phyloP scores from a whole-genome alignment of 2,888 invertebrate genomes.

The Tipula unca region DNA sequence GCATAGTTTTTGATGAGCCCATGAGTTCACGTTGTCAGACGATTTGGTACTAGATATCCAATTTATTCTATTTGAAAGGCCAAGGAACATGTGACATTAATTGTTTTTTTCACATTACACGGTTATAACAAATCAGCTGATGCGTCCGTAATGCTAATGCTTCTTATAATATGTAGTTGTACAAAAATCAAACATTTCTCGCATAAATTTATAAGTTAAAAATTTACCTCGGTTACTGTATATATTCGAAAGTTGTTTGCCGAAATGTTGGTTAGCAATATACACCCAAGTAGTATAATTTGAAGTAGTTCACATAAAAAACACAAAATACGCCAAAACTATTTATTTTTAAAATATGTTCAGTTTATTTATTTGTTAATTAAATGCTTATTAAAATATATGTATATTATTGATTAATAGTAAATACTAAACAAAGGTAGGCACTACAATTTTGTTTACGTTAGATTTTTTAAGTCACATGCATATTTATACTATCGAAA shows the following conservation, averaged over 20 bases:
- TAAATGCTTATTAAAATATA: not conserved
- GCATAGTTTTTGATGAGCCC: too few species aligned
- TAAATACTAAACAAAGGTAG: not conserved
- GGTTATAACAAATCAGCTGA: too few species aligned
- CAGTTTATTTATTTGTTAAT: not conserved
- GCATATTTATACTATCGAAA: not conserved
- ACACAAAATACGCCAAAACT: not conserved
- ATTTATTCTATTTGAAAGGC: too few species aligned
- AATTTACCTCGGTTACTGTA: not conserved
- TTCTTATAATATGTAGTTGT: too few species aligned
- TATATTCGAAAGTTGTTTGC: not conserved
- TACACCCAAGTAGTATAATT: not conserved
- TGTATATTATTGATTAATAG: not conserved
- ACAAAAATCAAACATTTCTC: too few species aligned
- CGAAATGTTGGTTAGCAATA: not conserved
- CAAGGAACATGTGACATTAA: too few species aligned
- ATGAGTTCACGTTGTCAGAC: too few species aligned
- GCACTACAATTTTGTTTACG: not conserved
- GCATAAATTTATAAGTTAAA: too few species aligned
- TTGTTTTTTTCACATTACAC: too few species aligned
- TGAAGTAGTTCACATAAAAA: not conserved
- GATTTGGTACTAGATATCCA: too few species aligned
- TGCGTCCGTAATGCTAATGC: too few species aligned
- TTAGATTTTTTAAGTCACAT: not conserved
- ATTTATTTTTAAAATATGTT: not conserved